phyloP scores from a whole-genome alignment of 2,888 invertebrate genomes.

The Allacma fusca region DNA sequence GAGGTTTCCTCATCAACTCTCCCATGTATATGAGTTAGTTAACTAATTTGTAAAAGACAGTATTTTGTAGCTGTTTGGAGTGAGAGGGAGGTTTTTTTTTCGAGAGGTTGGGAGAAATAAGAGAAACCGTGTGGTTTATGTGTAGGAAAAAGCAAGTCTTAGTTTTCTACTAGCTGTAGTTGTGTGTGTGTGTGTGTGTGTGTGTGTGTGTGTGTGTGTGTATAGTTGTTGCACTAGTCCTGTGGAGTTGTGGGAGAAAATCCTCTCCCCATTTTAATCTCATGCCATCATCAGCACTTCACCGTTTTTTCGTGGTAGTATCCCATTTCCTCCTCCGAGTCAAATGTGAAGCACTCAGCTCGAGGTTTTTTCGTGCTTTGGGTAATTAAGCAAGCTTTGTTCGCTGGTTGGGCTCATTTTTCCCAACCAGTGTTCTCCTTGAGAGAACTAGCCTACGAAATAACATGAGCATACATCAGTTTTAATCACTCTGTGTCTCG shows the following conservation, averaged over 20 bases:
- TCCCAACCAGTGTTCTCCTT: conserved; percentile 47
- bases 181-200: not conserved
- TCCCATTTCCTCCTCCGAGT: conserved; percentile 60
- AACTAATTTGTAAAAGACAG: conserved; percentile 48
- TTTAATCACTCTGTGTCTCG: conserved; percentile 60
- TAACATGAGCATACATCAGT: conserved; percentile 59
- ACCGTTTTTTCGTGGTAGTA: conserved; percentile 54
- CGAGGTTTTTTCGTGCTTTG: conserved; percentile 60
- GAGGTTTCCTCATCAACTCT: conserved; percentile 16
- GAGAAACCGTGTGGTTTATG: conserved; percentile 4
- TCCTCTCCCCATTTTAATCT: conserved; percentile 62
- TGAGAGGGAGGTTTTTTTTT: conserved; percentile 23
- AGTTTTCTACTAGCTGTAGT: not conserved
- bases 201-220: not conserved
- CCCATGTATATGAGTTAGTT: conserved; percentile 33
- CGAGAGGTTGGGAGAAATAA: conserved; percentile 13
- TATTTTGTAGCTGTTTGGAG: conserved; percentile 3
- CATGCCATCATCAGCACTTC: conserved; percentile 62
- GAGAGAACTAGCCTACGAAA: conserved; percentile 40
- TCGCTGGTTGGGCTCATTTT: conserved; percentile 61
- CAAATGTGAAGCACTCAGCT: conserved; percentile 62
- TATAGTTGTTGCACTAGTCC: not conserved
- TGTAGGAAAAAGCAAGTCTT: not conserved
- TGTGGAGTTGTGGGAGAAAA: conserved; percentile 52
- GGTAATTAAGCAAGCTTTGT: conserved; percentile 62